Percentiles rank a stretch among this genome's conserved stretches.
These are phyloP conservation scores for Linnaemya vulpina DNA, from an alignment of 2,888 invertebrate genomes.

Conservation along the genomic window DNA sequence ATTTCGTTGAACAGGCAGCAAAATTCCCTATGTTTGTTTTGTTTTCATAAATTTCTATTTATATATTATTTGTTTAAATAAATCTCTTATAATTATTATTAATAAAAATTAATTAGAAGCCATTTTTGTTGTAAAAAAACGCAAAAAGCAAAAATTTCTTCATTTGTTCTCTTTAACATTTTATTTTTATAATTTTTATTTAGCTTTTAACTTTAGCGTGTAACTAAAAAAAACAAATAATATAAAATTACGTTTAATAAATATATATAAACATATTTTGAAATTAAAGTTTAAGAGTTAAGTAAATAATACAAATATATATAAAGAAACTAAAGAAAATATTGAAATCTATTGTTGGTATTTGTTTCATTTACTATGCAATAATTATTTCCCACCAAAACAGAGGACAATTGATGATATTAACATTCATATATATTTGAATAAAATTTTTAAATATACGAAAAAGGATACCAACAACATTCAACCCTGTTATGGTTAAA, in stretches of 20 bases:
- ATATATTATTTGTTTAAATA: constrained; percentile 31
- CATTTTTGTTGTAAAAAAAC: constrained; percentile 60
- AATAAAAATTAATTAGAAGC: constrained; percentile 57
- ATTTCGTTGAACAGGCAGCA: too few species aligned
- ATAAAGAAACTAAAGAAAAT: constrained; percentile 56
- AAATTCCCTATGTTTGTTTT: constrained; percentile 3
- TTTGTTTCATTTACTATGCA: constrained; percentile 29
- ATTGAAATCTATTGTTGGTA: constrained; percentile 33
- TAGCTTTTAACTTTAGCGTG: constrained; percentile 70
- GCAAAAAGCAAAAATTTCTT: constrained; percentile 46
- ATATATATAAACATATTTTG: constrained; percentile 70
- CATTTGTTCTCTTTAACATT: constrained; percentile 62
- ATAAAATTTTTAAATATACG: too few species aligned
- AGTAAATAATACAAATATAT: constrained; percentile 67
- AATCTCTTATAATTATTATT: constrained; percentile 50
- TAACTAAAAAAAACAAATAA: constrained; percentile 63
- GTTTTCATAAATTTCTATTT: constrained; percentile 8
- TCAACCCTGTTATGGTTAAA: too few species aligned
- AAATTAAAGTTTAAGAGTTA: constrained; percentile 72
- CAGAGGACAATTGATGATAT: too few species aligned
- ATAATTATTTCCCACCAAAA: too few species aligned
- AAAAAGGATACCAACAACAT: too few species aligned
- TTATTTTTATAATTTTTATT: constrained; percentile 60
- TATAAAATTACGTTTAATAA: constrained; percentile 71
- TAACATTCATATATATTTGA: too few species aligned